These are phyloP conservation scores for Rallus crepitans DNA, from an alignment of 2,797 vertebrate genomes.

Conservation along the genomic window DNA sequence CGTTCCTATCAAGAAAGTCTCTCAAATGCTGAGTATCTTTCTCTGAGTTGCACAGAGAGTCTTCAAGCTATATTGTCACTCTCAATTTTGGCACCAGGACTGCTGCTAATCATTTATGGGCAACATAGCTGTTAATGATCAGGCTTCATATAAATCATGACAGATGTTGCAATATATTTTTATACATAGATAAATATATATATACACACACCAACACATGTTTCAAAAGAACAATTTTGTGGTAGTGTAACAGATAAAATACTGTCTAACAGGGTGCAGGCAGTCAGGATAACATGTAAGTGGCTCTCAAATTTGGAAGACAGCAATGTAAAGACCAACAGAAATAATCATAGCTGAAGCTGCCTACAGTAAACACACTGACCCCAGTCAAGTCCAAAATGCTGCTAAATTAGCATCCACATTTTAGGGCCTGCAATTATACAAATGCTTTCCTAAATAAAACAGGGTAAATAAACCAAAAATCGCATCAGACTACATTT, in stretches of 20 bases:
- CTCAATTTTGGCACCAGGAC: background rate
- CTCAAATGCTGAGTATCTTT: background rate
- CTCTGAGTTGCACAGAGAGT: background rate
- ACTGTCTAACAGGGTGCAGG: background rate
- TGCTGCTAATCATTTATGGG: conserved; percentile 3
- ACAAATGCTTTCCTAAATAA: background rate
- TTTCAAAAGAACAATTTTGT: background rate
- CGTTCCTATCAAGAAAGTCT: background rate
- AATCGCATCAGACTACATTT: background rate
- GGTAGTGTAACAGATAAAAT: background rate
- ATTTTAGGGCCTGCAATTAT: background rate
- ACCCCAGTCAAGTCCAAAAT: background rate
- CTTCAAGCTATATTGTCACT: background rate
- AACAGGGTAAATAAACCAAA: conserved; percentile 1
- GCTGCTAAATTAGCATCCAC: background rate
- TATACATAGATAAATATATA: background rate
- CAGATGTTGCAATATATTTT: background rate
- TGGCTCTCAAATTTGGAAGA: background rate
- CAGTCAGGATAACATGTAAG: background rate
- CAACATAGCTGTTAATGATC: background rate
- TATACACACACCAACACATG: background rate
- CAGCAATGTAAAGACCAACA: background rate
- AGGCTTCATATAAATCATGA: background rate
- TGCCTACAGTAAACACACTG: background rate
- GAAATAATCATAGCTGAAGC: background rate